Conservation (phyloP, 2,113 vertebrate species). For the Triplophysa dalaica region DNA sequence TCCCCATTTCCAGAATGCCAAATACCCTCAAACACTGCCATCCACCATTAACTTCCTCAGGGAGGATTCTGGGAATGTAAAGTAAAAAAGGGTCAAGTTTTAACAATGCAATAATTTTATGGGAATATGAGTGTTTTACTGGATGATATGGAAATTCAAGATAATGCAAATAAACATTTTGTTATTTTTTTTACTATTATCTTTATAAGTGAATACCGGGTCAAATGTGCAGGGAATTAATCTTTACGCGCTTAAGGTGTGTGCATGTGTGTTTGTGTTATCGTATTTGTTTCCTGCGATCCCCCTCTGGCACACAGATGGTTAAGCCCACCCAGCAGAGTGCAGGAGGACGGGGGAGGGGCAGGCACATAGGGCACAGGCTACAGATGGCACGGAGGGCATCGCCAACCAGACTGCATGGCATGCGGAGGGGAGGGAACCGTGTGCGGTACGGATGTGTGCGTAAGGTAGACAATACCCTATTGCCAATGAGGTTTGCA, state of each 20-base stretch:
- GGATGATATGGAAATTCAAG: no score
- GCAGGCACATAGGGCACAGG: constrained; percentile 56
- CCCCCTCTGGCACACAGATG: constrained; percentile 80
- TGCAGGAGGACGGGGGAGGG: constrained; percentile 48
- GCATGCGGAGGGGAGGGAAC: constrained; percentile 6
- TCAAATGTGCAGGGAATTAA: background rate
- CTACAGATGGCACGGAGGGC: constrained; percentile 82
- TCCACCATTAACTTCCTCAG: constrained; percentile 45
- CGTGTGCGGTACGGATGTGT: constrained; percentile 19
- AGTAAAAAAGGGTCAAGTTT: background rate
- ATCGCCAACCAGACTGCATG: constrained; percentile 71
- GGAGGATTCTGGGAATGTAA: constrained; percentile 39
- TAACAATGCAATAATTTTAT: no score
- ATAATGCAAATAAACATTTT: no score
- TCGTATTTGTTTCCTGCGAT: constrained; percentile 65
- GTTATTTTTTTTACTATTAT: no score
- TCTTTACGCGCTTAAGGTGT: constrained; percentile 15
- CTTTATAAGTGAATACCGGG: no score
- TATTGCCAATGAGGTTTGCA: background rate
- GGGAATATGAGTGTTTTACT: no score
- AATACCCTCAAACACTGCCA: constrained; percentile 54
- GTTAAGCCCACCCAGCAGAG: constrained; percentile 78
- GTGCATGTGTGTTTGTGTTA: constrained; percentile 41
- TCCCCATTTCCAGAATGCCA: constrained; percentile 47
- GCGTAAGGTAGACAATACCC: constrained; percentile 40